These are phyloP conservation scores for Netelia virgata DNA, from an alignment of 2,888 invertebrate genomes.

Conservation along the genomic window DNA sequence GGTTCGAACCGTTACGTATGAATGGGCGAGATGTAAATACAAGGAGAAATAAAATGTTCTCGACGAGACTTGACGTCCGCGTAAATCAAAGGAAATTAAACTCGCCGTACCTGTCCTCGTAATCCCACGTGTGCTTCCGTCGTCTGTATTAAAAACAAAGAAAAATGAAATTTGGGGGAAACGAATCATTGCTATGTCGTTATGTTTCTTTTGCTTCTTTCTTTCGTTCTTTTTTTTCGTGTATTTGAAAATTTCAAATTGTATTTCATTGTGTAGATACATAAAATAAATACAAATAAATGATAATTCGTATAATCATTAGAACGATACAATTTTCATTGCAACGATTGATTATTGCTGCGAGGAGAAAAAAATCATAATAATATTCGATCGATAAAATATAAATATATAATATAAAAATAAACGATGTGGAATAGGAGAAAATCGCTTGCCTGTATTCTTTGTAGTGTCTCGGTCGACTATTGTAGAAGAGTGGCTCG, in stretches of 20 bases:
- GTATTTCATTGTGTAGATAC: slow-evolving; percentile 26
- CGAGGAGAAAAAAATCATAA: not conserved
- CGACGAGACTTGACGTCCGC: slow-evolving; percentile 22
- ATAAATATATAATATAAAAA: not conserved
- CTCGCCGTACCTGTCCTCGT: slow-evolving; percentile 86
- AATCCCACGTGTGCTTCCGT: slow-evolving; percentile 86
- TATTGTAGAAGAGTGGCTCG: slow-evolving; percentile 94
- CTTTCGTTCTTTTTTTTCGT: slow-evolving; percentile 25
- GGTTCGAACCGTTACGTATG: not conserved
- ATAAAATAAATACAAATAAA: not conserved
- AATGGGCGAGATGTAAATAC: not conserved
- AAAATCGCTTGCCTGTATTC: slow-evolving; percentile 83
- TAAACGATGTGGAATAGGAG: not conserved
- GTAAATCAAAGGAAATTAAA: slow-evolving; percentile 24
- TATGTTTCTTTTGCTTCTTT: slow-evolving; percentile 38
- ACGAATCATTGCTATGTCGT: slow-evolving; percentile 66
- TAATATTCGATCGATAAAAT: not conserved
- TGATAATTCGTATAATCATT: slow-evolving; percentile 13
- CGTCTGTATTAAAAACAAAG: slow-evolving; percentile 84
- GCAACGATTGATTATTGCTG: not conserved
- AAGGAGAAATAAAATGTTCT: not conserved
- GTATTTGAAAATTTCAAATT: slow-evolving; percentile 59
- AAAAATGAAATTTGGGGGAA: slow-evolving; percentile 61
- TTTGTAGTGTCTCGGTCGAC: slow-evolving; percentile 91
- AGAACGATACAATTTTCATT: not conserved